Conservation (phyloP, 1,140 invertebrate species). For the Elymnias hypermnestra region DNA sequence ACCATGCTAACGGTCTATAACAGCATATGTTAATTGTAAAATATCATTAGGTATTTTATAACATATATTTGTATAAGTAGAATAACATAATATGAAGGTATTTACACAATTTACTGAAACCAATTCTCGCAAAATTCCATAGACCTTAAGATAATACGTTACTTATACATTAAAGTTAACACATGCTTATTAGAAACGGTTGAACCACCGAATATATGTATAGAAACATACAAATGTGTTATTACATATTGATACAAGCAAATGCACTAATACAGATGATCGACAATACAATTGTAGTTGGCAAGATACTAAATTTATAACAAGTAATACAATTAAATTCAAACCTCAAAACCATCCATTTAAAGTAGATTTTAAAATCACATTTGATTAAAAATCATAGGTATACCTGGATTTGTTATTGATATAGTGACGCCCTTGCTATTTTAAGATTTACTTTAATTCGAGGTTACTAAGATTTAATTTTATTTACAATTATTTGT, state of each 20-base stretch:
- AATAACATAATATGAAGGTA: conserved; percentile 26
- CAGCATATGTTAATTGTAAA: conserved; percentile 40
- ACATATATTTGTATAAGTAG: conserved; percentile 30
- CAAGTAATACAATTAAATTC: too few relatives aligned
- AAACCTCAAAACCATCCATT: too few relatives aligned
- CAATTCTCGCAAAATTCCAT: conserved; percentile 16
- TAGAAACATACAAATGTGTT: conserved; percentile 28
- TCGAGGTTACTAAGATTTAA: too few relatives aligned
- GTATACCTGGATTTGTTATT: too few relatives aligned
- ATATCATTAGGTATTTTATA: conserved; percentile 38
- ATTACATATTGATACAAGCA: conserved; percentile 56
- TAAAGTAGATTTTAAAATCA: too few relatives aligned
- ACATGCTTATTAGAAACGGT: conserved; percentile 32
- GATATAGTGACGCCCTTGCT: too few relatives aligned
- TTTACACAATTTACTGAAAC: conserved; percentile 35
- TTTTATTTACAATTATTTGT: too few relatives aligned
- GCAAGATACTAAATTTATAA: too few relatives aligned
- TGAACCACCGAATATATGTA: conserved; percentile 20
- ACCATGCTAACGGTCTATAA: conserved; percentile 30
- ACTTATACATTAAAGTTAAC: conserved; percentile 28
- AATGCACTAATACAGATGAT: conserved; percentile 58
- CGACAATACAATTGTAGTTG: too few relatives aligned
- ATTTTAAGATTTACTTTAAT: too few relatives aligned
- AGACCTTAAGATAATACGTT: conserved; percentile 18
- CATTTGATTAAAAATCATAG: too few relatives aligned